A percentile compares a stretch with the other conserved stretches of the same genome.
Evolutionary conservation across 2,888 invertebrate genomes (phyloP).

Genomic region (Salticus scenicus): DNA sequence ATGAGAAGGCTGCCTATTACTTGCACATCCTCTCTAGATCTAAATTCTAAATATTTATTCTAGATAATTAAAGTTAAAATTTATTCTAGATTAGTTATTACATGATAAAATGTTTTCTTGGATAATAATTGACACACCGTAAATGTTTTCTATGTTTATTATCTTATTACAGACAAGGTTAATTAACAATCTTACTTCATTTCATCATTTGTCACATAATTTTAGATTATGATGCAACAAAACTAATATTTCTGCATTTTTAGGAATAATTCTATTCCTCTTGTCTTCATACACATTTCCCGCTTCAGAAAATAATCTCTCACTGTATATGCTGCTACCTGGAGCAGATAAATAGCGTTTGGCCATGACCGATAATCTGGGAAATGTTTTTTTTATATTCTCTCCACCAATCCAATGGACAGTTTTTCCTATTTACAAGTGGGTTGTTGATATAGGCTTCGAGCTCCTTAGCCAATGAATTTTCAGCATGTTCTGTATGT

Average conservation of each 20-base stretch:
- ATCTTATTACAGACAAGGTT: no score
- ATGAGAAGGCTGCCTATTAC: no score
- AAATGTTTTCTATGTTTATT: no score
- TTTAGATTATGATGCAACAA: not conserved
- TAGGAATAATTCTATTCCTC: not conserved
- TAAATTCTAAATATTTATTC: no score
- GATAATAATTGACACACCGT: no score
- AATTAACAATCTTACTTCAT: not conserved
- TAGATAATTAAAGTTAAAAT: no score
- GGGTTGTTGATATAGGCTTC: not conserved
- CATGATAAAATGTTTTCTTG: no score
- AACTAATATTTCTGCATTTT: slow-evolving; percentile 7
- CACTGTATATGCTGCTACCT: not conserved
- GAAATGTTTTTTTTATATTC: not conserved
- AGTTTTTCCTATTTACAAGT: not conserved
- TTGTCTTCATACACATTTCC: slow-evolving; percentile 11
- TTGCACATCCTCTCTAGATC: no score
- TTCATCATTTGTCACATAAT: not conserved
- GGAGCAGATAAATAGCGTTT: slow-evolving; percentile 11
- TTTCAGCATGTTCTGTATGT: not conserved
- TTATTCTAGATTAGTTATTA: no score
- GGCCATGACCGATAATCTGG: not conserved
- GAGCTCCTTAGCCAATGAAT: not conserved
- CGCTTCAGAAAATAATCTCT: not conserved
- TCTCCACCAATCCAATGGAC: not conserved